Evolutionary conservation across 2,888 invertebrate genomes (phyloP).

Genomic region (Volucella bombylans): DNA sequence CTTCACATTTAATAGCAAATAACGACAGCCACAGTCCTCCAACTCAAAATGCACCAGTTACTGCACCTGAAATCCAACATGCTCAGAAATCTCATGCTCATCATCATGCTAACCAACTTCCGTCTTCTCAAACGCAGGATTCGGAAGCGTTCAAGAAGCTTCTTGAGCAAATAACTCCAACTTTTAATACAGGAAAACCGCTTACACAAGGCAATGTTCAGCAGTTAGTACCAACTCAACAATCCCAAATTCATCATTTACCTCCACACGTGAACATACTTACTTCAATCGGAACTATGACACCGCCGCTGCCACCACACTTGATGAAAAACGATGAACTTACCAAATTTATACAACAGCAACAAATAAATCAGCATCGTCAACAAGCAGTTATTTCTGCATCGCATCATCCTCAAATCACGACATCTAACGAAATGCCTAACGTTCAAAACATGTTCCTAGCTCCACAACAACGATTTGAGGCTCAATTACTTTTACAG

Average conservation of each 20-base stretch:
- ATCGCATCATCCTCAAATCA: constrained; percentile 66
- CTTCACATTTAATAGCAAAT: constrained; percentile 35
- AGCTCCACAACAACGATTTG: constrained; percentile 79
- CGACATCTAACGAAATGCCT: constrained; percentile 47
- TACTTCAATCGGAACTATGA: constrained; percentile 49
- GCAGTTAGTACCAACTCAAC: constrained; percentile 62
- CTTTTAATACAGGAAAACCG: constrained; percentile 11
- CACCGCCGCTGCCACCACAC: constrained; percentile 45
- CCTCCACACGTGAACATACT: constrained; percentile 54
- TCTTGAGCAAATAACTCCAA: constrained; percentile 79
- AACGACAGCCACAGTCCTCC: constrained; percentile 21
- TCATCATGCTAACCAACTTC: constrained; percentile 35
- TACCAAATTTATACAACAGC: constrained; percentile 73
- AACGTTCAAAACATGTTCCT: constrained; percentile 72
- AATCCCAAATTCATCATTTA: constrained; percentile 56
- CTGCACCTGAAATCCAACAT: constrained; percentile 74
- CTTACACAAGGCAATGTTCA: constrained; percentile 36
- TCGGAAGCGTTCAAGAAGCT: constrained; percentile 90
- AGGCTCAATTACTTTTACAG: constrained; percentile 90
- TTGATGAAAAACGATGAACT: constrained; percentile 75
- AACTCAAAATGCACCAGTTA: neutral
- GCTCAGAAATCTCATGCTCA: constrained; percentile 52
- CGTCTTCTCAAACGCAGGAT: constrained; percentile 85
- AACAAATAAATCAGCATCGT: constrained; percentile 72
- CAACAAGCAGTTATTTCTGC: constrained; percentile 67